Percentiles rank a stretch among this genome's conserved stretches.
These are phyloP conservation scores for Pongo pygmaeus DNA, from an alignment of 2,113 vertebrate genomes.

Conservation along the genomic window DNA sequence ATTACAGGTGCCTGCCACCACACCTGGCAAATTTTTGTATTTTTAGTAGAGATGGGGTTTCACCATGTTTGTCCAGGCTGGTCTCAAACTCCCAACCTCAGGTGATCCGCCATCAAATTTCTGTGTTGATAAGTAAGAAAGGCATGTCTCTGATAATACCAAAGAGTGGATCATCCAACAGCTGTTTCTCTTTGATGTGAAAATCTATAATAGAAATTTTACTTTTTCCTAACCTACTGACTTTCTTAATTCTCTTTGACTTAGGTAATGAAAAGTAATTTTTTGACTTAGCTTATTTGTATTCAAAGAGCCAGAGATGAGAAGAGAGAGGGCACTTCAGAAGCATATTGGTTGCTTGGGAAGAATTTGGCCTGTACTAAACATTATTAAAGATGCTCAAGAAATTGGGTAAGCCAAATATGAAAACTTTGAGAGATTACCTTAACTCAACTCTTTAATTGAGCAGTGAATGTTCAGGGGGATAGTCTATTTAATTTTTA, in stretches of 20 bases:
- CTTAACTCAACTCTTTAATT: background rate
- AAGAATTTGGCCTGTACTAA: background rate
- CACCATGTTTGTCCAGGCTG: no score
- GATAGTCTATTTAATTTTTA: constrained; percentile 1
- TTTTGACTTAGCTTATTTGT: constrained; percentile 26
- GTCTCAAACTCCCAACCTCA: no score
- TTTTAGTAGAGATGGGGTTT: no score
- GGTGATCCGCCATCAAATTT: background rate
- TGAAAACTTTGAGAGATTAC: background rate
- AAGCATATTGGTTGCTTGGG: background rate
- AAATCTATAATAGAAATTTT: background rate
- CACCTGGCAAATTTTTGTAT: no score
- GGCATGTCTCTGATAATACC: background rate
- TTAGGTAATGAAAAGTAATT: constrained; percentile 18
- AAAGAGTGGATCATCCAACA: background rate
- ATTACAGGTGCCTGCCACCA: no score
- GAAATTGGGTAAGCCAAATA: background rate
- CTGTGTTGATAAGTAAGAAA: background rate
- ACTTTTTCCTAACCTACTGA: background rate
- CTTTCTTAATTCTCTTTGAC: background rate
- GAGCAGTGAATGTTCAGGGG: background rate
- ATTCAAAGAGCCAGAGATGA: background rate
- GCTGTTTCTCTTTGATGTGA: background rate
- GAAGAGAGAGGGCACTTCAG: background rate
- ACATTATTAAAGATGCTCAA: background rate